Conservation (phyloP, 2,888 invertebrate species). For the Blastobasis lacticolella region DNA sequence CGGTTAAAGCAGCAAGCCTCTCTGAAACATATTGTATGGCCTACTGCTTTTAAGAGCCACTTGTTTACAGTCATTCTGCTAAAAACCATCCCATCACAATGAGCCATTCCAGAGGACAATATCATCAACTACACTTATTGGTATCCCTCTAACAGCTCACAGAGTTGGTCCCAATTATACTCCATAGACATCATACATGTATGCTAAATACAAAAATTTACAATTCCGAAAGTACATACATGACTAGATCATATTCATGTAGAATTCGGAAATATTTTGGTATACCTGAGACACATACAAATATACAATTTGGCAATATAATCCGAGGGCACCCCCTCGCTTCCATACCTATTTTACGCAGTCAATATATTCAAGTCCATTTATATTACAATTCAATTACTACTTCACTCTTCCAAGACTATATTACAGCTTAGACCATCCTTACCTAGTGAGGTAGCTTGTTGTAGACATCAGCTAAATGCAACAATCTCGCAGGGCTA, state of each 20-base stretch:
- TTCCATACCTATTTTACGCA: conserved; percentile 31
- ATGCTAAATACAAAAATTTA: conserved; percentile 66
- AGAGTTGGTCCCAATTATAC: conserved; percentile 70
- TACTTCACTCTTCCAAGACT: conserved; percentile 48
- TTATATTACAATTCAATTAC: conserved; percentile 37
- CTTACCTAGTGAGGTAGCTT: conserved; percentile 71
- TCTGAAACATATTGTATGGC: conserved; percentile 72
- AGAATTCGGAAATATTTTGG: conserved; percentile 73
- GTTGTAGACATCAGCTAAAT: conserved; percentile 60
- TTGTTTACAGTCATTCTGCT: conserved; percentile 43
- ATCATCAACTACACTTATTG: conserved; percentile 27
- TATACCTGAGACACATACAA: conserved; percentile 62
- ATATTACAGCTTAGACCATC: conserved; percentile 60
- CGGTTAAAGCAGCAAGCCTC: conserved; percentile 57
- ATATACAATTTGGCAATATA: conserved; percentile 67
- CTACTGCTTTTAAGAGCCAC: conserved; percentile 56
- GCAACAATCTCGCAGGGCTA: conserved; percentile 46
- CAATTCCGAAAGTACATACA: conserved; percentile 74
- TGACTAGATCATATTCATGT: conserved; percentile 74
- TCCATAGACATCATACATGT: conserved; percentile 56
- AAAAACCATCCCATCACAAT: conserved; percentile 17
- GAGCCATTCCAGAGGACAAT: conserved; percentile 18
- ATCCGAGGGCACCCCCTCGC: conserved; percentile 35
- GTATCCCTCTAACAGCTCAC: conserved; percentile 49
- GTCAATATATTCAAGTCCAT: conserved; percentile 41